phyloP scores from a whole-genome alignment of 2,888 invertebrate species.

The Netelia virgata region DNA sequence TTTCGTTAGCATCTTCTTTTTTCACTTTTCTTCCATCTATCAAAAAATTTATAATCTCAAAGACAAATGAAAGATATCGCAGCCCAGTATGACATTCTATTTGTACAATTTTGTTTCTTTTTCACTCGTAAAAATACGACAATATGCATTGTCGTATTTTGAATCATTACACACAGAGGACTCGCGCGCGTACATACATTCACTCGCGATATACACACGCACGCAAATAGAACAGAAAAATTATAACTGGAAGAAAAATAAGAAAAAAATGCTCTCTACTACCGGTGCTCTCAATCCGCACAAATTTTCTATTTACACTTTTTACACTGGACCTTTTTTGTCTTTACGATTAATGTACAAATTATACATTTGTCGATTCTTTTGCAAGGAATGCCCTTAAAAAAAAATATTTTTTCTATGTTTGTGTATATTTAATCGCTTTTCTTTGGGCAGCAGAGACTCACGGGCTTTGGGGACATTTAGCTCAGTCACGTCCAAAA shows the following conservation, averaged over 20 bases:
- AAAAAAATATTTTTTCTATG: constrained; percentile 45
- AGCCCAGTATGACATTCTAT: constrained; percentile 30
- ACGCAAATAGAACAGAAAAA: constrained; percentile 10
- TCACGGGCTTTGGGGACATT: neutral
- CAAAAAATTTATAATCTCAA: constrained; percentile 26
- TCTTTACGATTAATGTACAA: constrained; percentile 76
- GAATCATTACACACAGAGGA: constrained; percentile 40
- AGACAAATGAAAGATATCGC: constrained; percentile 35
- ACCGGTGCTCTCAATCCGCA: constrained; percentile 68
- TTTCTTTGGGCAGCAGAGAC: constrained; percentile 46
- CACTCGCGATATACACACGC: neutral
- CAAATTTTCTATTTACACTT: constrained; percentile 80
- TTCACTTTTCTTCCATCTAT: constrained; percentile 36
- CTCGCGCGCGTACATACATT: neutral
- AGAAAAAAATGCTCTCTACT: constrained; percentile 56
- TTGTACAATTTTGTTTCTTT: constrained; percentile 36
- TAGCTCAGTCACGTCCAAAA: neutral
- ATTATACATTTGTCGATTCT: constrained; percentile 76
- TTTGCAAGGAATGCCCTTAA: constrained; percentile 64
- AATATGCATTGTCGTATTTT: constrained; percentile 18
- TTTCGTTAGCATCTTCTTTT: constrained; percentile 7
- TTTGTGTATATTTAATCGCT: constrained; percentile 24
- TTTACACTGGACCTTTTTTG: constrained; percentile 75
- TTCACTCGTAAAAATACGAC: constrained; percentile 2
- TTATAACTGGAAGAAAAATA: constrained; percentile 20